These are phyloP conservation scores for Enteromius afrohamiltoni DNA, from an alignment of 2,797 vertebrate genomes.

Conservation along the genomic window DNA sequence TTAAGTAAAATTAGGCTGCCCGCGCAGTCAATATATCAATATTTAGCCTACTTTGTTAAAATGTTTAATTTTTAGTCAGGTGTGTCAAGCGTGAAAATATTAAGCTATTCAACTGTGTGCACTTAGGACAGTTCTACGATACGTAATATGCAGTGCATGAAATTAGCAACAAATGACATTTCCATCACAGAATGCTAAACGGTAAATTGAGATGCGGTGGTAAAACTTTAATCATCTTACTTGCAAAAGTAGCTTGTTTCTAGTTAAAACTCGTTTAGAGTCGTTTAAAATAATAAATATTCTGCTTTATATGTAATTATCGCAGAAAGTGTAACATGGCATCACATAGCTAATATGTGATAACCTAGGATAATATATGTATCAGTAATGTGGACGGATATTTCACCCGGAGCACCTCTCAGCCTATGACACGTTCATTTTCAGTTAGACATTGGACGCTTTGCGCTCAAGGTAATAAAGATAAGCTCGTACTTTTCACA, in stretches of 20 bases:
- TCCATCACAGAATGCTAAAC: background rate
- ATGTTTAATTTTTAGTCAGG: background rate
- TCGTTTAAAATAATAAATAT: background rate
- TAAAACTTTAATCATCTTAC: background rate
- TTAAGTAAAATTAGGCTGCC: no score
- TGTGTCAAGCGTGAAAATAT: background rate
- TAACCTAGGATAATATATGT: background rate
- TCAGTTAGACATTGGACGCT: slow-evolving; percentile 37
- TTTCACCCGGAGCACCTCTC: background rate
- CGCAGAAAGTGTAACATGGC: background rate
- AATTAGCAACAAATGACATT: background rate
- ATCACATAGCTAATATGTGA: background rate
- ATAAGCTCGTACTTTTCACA: slow-evolving; percentile 5
- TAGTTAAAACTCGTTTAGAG: background rate
- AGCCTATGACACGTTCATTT: background rate
- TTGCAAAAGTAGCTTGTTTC: background rate
- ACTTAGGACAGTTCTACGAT: background rate
- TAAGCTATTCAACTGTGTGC: background rate
- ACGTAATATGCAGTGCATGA: background rate
- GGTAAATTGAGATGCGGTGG: background rate
- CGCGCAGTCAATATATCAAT: background rate
- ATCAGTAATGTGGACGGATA: background rate
- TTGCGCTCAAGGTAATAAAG: slow-evolving; percentile 19
- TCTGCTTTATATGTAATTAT: background rate
- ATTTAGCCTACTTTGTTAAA: background rate